phyloP scores from a whole-genome alignment of 2,113 vertebrate genomes.

The Zapus hudsonius region DNA sequence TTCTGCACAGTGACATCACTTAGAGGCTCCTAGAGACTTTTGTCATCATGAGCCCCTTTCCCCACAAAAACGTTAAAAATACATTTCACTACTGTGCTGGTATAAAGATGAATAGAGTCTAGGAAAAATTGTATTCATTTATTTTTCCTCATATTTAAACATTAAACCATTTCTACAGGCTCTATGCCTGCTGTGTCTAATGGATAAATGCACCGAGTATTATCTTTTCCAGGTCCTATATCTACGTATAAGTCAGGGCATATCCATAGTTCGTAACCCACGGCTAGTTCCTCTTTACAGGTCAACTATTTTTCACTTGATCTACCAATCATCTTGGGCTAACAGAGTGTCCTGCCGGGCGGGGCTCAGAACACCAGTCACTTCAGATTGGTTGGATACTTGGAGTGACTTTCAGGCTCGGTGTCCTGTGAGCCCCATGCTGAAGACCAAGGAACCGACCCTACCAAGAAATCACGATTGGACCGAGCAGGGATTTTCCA shows the following conservation, averaged over 20 bases:
- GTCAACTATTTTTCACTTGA: not conserved
- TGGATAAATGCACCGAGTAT: not conserved
- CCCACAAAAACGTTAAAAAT: not conserved
- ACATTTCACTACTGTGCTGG: not conserved
- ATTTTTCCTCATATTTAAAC: not conserved
- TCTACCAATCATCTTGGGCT: not conserved
- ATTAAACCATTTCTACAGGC: not conserved
- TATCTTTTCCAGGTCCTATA: not conserved
- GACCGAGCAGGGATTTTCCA: rapidly evolving
- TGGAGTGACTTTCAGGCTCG: not conserved
- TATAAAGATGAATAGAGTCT: not conserved
- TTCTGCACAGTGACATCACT: not conserved
- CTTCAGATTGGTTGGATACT: not conserved
- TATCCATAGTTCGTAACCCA: not conserved
- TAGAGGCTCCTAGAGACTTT: not conserved
- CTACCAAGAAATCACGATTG: not conserved
- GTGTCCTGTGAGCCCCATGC: not conserved
- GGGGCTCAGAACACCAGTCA: not conserved
- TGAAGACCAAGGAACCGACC: rapidly evolving
- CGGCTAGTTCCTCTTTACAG: not conserved
- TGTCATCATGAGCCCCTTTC: not conserved
- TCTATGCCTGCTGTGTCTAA: not conserved
- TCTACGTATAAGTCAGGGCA: too few species aligned
- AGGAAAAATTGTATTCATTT: not conserved
- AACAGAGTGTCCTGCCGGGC: not conserved